Conservation (phyloP, 2,797 vertebrate species). For the Galaxias olidus region DNA sequence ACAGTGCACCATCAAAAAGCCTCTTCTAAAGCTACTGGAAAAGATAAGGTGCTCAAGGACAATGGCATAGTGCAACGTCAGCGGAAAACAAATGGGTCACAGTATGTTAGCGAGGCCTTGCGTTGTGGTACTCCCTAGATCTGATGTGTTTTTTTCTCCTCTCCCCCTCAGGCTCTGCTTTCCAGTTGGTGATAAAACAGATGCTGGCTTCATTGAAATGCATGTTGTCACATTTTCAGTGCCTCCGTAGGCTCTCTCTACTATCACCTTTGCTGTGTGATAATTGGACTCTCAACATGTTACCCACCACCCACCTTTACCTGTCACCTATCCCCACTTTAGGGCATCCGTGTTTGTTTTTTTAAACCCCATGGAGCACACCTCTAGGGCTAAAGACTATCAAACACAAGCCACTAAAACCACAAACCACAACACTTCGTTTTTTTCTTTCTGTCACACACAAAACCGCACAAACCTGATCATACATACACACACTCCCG, state of each 20-base stretch:
- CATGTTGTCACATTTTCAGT: constrained; percentile 41
- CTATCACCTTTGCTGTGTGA: constrained; percentile 41
- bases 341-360: constrained; percentile 53
- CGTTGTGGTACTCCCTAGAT: constrained; percentile 36
- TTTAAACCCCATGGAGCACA: constrained; percentile 29
- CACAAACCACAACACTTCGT: constrained; percentile 52
- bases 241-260: neutral
- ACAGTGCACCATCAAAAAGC: constrained; percentile 28
- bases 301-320: constrained; percentile 26
- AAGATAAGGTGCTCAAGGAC: constrained; percentile 35
- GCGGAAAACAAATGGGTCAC: constrained; percentile 48
- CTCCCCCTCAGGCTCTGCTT: constrained; percentile 20
- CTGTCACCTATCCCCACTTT: constrained; percentile 42
- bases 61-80: constrained; percentile 34
- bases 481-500: constrained; percentile 35
- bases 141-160: neutral
- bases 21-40: constrained; percentile 37
- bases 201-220: constrained; percentile 38
- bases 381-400: constrained; percentile 42
- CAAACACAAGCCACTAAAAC: constrained; percentile 32
- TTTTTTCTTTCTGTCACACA: neutral
- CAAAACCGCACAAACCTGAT: constrained; percentile 17
- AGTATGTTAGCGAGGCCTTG: constrained; percentile 4
- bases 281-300: constrained; percentile 52
- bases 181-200: constrained; percentile 40